Evolutionary conservation across 2,113 vertebrate genomes (phyloP), one percentile per base, ranked within the genome.

Genomic region (Mesoclemmys tuberculata): DNA sequence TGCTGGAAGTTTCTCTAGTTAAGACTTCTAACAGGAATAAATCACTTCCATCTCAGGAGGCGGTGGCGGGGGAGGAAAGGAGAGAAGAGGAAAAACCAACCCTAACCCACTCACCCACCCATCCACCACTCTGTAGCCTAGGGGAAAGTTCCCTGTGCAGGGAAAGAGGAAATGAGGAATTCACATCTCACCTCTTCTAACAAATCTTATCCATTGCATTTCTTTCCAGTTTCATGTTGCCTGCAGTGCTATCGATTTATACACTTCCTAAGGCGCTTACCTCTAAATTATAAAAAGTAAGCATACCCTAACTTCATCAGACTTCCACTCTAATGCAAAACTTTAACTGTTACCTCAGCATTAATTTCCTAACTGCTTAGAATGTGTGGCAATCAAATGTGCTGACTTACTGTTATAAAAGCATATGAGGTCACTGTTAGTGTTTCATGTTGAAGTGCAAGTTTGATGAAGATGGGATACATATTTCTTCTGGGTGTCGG

Each of bases 361-460:
- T 19, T 64, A 64, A 84, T 5, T 82, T 82, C 80, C 71, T 44
- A 75, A 44, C 18, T 75, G 71, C 71, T 44, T 1, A 12, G 38
- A 82, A 41, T 41, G 12, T 88, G 49, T 85, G 87, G 2, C 7
- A 49, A 54, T 51, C 3, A 8, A 26, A 29, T 16, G 1, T 0
- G 6, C 0, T 75, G 74, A 56, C 2, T 46, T 1, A 3, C 18
- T 49, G 19, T 31, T 68, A 11, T 4, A 35, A 77, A 68, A 49
- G 74, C 31, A 24, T 4, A 24, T 0, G 8, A 85, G 48, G 31
- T 77, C 56, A 3, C 13, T 4, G 0, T 1, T 41, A 41, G 10
- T 49, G 38, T 74, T 74, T 74, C 38, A 26, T 38, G 38, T 41
- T 74, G 22, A 3, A 41, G 22, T 41, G 22, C 38, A 41, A 75